Conservation (phyloP, 2,797 vertebrate genomes). For the Taenioides sp. region DNA sequence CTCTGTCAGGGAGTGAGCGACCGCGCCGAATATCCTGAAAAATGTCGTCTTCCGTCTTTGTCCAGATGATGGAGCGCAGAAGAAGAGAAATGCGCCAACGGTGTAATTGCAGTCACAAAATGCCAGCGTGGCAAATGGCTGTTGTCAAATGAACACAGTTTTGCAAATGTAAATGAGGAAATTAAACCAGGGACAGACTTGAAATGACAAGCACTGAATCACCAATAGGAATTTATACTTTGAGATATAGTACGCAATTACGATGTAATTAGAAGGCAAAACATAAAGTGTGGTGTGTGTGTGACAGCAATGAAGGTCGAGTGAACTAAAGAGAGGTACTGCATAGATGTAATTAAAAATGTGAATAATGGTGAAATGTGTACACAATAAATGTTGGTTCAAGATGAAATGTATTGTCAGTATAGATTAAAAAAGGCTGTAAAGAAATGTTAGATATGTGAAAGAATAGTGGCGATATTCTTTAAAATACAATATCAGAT, state of each 20-base stretch:
- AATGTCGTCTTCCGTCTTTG: slow-evolving; percentile 62
- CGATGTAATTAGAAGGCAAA: slow-evolving; percentile 12
- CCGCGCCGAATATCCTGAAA: slow-evolving; percentile 50
- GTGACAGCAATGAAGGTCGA: slow-evolving; percentile 8
- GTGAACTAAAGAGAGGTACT: slow-evolving; percentile 4
- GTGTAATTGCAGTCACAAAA: slow-evolving; percentile 55
- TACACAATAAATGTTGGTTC: neutral
- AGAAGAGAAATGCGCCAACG: slow-evolving; percentile 38
- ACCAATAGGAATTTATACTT: neutral
- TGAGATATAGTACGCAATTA: neutral
- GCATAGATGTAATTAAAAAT: slow-evolving; percentile 9
- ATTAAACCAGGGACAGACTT: slow-evolving; percentile 29
- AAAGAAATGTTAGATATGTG: too few relatives aligned
- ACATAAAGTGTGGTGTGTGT: slow-evolving; percentile 5
- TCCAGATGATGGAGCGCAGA: slow-evolving; percentile 63
- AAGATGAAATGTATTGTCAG: neutral
- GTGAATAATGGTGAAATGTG: neutral
- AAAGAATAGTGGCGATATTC: too few relatives aligned
- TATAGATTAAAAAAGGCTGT: neutral
- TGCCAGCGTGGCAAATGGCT: slow-evolving; percentile 60
- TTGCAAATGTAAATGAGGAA: slow-evolving; percentile 46
- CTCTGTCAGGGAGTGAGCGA: slow-evolving; percentile 56
- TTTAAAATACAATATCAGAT: too few relatives aligned
- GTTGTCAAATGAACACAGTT: slow-evolving; percentile 56
- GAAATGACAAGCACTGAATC: slow-evolving; percentile 5